phyloP scores from a whole-genome alignment of 1,140 invertebrate species.

The Andrena cerasifolii region DNA sequence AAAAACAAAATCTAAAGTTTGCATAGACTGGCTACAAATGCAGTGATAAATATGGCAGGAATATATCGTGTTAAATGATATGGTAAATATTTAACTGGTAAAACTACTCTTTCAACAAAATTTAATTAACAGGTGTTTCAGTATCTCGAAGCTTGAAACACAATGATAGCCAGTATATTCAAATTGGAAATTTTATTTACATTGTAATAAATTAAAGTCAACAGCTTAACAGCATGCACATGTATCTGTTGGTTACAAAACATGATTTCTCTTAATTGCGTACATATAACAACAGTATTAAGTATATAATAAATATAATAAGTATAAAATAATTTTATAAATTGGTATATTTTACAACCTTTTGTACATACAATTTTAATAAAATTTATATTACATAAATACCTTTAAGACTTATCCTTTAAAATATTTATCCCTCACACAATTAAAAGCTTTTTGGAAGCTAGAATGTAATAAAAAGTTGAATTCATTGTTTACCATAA shows the following conservation, averaged over 20 bases:
- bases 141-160: neutral
- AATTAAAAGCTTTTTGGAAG: conserved; percentile 14
- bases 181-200: conserved; percentile 31
- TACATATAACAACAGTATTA: conserved; percentile 68
- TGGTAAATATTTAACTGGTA: neutral
- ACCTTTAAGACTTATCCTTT: conserved; percentile 12
- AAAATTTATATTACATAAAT: conserved; percentile 61
- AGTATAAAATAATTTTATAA: conserved; percentile 44
- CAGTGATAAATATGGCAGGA: neutral
- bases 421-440: conserved; percentile 8
- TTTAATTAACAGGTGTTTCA: neutral
- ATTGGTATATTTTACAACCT: conserved; percentile 72
- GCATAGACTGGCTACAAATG: neutral
- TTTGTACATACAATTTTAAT: conserved; percentile 75
- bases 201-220: conserved; percentile 20
- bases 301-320: conserved; percentile 61
- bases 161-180: conserved; percentile 6
- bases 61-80: neutral
- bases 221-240: conserved; percentile 2
- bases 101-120: neutral
- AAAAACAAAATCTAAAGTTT: neutral
- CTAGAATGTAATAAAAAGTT: neutral
- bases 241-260: neutral
- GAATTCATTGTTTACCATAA: conserved; percentile 3
- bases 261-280: conserved; percentile 48